phyloP scores from a whole-genome alignment of 1,140 invertebrate species.

The Sarcophaga peregrina region DNA sequence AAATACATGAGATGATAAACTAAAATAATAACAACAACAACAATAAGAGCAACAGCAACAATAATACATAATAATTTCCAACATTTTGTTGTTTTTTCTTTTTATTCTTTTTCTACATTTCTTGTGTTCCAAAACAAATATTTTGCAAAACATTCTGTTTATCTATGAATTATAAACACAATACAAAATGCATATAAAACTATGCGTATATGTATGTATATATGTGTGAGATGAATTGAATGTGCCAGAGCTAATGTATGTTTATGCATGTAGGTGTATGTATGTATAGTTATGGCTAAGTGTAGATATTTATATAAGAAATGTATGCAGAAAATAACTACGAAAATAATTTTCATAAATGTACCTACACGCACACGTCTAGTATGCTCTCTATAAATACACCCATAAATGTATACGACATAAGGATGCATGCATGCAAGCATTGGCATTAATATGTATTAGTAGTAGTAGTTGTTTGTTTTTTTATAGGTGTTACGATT shows the following conservation, averaged over 20 bases:
- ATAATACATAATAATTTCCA: no score
- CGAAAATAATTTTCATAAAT: background rate
- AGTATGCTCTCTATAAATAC: no score
- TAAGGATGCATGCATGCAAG: background rate
- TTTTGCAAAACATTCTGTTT: slow-evolving; percentile 10
- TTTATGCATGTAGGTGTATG: background rate
- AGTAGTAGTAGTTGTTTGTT: background rate
- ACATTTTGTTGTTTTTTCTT: no score
- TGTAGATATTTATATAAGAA: background rate
- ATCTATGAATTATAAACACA: background rate
- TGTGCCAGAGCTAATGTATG: background rate
- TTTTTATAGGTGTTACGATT: slow-evolving; percentile 9
- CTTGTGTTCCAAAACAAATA: background rate
- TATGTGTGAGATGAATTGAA: no score
- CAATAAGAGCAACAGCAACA: no score
- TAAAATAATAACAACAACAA: no score
- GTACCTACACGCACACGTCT: background rate
- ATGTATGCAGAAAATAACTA: background rate
- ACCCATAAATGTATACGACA: no score
- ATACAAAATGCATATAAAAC: background rate
- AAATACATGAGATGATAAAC: no score
- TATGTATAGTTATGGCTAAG: background rate
- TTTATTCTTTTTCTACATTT: no score
- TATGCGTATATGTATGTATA: background rate
- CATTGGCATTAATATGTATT: slow-evolving; percentile 12